phyloP scores from a whole-genome alignment of 2,797 vertebrate genomes.

The Microchirus variegatus region DNA sequence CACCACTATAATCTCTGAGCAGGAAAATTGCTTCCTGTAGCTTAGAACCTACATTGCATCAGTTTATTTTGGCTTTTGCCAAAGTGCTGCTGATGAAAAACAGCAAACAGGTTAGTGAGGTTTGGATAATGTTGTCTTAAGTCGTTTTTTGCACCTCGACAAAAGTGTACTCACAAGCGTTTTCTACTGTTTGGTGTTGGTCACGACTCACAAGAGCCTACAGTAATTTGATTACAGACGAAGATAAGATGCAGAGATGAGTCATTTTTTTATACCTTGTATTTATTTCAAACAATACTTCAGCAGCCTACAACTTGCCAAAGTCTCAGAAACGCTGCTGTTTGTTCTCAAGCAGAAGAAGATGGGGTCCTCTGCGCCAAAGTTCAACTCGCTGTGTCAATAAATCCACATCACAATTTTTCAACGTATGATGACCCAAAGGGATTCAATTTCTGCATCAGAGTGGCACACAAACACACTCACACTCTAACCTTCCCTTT shows the following conservation, averaged over 20 bases:
- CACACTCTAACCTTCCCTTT: slow-evolving; percentile 11
- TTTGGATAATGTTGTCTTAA: slow-evolving; percentile 21
- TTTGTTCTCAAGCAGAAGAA: slow-evolving; percentile 26
- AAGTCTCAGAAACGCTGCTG: slow-evolving; percentile 11
- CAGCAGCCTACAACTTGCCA: background rate
- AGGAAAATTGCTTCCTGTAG: slow-evolving; percentile 55
- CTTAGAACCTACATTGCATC: slow-evolving; percentile 36
- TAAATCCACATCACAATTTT: slow-evolving; percentile 24
- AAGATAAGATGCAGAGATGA: background rate
- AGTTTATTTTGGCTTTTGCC: slow-evolving; percentile 24
- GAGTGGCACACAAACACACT: slow-evolving; percentile 12
- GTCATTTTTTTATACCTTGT: background rate
- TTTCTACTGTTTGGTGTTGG: slow-evolving; percentile 26
- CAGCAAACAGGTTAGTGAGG: slow-evolving; percentile 45
- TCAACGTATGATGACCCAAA: slow-evolving; percentile 26
- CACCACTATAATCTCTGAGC: slow-evolving; percentile 59
- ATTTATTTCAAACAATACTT: background rate
- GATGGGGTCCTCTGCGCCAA: background rate
- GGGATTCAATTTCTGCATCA: slow-evolving; percentile 35
- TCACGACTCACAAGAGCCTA: background rate
- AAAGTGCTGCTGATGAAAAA: slow-evolving; percentile 40
- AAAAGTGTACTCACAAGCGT: background rate
- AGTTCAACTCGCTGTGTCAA: slow-evolving; percentile 5
- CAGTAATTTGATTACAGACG: slow-evolving; percentile 3
- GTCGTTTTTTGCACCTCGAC: slow-evolving; percentile 1